phyloP scores from a whole-genome alignment of 2,888 invertebrate species.

The Nebria salina region DNA sequence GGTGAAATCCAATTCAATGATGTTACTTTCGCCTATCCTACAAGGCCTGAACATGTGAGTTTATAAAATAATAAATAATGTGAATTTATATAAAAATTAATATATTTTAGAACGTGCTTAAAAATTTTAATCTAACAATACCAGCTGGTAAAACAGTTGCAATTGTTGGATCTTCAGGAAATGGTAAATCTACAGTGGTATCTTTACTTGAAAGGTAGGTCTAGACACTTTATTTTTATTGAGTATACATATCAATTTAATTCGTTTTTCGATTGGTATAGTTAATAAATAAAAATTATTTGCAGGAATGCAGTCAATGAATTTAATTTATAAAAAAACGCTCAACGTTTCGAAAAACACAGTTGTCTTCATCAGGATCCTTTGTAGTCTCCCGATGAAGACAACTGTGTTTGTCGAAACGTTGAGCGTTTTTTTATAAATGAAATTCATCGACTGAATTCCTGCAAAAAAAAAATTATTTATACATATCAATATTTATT shows the following conservation, averaged over 20 bases:
- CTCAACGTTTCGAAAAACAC: too few relatives aligned
- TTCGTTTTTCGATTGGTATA: too few relatives aligned
- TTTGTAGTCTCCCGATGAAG: too few relatives aligned
- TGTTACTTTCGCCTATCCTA: conserved; percentile 90
- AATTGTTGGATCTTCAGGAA: conserved; percentile 92
- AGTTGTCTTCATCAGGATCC: too few relatives aligned
- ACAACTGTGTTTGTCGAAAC: too few relatives aligned
- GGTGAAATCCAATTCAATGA: conserved; percentile 87
- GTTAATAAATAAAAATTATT: too few relatives aligned
- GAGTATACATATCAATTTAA: background rate
- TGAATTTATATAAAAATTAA: background rate
- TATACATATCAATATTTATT: conserved; percentile 18
- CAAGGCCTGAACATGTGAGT: conserved; percentile 73
- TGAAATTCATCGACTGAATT: too few relatives aligned
- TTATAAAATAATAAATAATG: background rate
- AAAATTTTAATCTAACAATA: conserved; percentile 82
- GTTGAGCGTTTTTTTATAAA: too few relatives aligned
- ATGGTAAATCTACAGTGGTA: conserved; percentile 94
- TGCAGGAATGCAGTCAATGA: too few relatives aligned
- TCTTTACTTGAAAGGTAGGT: conserved; percentile 82
- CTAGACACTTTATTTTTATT: conserved; percentile 26
- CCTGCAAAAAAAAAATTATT: too few relatives aligned
- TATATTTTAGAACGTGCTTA: conserved; percentile 73
- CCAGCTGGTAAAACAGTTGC: conserved; percentile 91
- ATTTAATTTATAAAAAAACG: too few relatives aligned